Conservation (phyloP, 1,140 invertebrate genomes). For the Calephelis nemesis region DNA sequence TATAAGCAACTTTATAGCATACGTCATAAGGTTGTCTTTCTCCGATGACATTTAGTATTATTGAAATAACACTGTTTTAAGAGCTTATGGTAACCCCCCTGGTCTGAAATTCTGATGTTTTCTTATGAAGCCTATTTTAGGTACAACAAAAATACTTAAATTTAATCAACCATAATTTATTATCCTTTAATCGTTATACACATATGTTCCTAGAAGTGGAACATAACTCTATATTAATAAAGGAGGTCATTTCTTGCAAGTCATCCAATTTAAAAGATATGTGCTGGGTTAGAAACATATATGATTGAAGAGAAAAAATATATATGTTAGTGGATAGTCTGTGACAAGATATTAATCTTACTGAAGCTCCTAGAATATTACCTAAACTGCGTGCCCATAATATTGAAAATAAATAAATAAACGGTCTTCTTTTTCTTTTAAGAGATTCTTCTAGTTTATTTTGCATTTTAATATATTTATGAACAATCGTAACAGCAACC, state of each 20-base stretch:
- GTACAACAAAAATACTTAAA: too few relatives aligned
- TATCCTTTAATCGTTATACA: background rate
- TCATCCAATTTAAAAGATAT: constrained; percentile 4
- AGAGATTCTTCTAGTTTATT: constrained; percentile 33
- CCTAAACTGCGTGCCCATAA: constrained; percentile 45
- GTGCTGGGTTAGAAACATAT: constrained; percentile 29
- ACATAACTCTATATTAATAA: background rate
- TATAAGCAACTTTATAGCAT: too few relatives aligned
- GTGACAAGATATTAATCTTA: constrained; percentile 42
- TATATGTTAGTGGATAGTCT: constrained; percentile 51
- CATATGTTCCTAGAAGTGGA: background rate
- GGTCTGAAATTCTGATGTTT: too few relatives aligned
- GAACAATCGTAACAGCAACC: constrained; percentile 61
- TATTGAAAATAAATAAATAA: constrained; percentile 48
- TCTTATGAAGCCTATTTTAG: too few relatives aligned
- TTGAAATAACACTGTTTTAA: too few relatives aligned
- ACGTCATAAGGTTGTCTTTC: too few relatives aligned
- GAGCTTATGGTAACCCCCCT: too few relatives aligned
- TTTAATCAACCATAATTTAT: background rate
- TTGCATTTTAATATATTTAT: constrained; percentile 39
- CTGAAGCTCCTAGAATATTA: constrained; percentile 42
- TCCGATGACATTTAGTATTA: too few relatives aligned
- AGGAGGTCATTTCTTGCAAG: background rate
- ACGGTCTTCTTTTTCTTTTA: constrained; percentile 37
- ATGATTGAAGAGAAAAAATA: constrained; percentile 45